These are phyloP conservation scores for Drepana arcuata DNA, from an alignment of 1,140 invertebrate species.

Conservation along the genomic window DNA sequence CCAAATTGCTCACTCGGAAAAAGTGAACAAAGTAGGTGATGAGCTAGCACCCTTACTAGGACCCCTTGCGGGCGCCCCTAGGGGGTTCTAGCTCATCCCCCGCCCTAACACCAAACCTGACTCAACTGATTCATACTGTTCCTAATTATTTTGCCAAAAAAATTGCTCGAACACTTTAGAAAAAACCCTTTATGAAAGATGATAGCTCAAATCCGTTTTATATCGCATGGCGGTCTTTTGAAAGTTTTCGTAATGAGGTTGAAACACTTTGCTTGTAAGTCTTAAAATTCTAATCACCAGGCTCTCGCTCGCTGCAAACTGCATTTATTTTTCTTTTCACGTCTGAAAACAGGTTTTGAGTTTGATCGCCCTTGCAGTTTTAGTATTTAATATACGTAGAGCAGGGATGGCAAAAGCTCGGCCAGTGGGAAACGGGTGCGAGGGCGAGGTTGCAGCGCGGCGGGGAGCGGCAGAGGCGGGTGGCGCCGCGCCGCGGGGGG, in stretches of 20 bases:
- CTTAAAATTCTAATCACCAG: conserved; percentile 10
- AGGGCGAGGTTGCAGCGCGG: conserved; percentile 22
- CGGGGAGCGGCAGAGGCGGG: conserved; percentile 18
- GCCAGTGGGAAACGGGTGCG: conserved; percentile 26
- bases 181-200: too few relatives aligned
- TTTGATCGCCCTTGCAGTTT: conserved; percentile 40
- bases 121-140: too few relatives aligned
- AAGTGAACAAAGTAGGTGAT: too few relatives aligned
- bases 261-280: conserved; percentile 2
- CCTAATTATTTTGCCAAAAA: too few relatives aligned
- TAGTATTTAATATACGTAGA: conserved; percentile 37
- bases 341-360: conserved; percentile 19
- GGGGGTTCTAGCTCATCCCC: too few relatives aligned
- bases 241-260: conserved; percentile 1
- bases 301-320: conserved; percentile 7
- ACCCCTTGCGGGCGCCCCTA: too few relatives aligned
- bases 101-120: too few relatives aligned
- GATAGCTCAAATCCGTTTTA: too few relatives aligned
- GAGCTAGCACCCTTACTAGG: too few relatives aligned
- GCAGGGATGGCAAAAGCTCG: conserved; percentile 49
- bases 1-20: too few relatives aligned
- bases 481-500: conserved; percentile 8
- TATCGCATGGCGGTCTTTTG: too few relatives aligned
- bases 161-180: too few relatives aligned
- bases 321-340: conserved; percentile 8